Evolutionary conservation across 2,888 invertebrate genomes (phyloP).

Genomic region (Anarsia innoxiella): DNA sequence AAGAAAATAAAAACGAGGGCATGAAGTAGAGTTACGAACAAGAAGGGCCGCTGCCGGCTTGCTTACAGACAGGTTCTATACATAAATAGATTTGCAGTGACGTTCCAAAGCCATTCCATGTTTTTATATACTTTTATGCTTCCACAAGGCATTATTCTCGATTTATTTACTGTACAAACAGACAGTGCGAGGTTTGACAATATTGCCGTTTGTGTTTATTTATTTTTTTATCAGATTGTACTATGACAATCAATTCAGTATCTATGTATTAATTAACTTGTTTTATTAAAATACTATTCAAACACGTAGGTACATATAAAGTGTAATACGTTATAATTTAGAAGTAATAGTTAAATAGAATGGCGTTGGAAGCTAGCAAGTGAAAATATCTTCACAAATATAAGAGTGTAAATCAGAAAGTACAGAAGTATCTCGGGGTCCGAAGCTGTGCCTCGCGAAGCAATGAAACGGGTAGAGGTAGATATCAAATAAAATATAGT

Average conservation of each 20-base stretch:
- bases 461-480: slow-evolving; percentile 51
- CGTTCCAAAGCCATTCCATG: slow-evolving; percentile 7
- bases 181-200: too few species aligned
- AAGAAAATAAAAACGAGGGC: slow-evolving; percentile 76
- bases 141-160: background rate
- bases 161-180: too few species aligned
- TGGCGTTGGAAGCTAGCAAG: slow-evolving; percentile 42
- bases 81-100: slow-evolving; percentile 9
- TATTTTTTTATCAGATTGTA: too few species aligned
- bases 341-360: too few species aligned
- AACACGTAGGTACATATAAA: too few species aligned
- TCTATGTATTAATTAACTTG: too few species aligned
- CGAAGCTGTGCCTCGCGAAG: slow-evolving; percentile 70
- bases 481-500: slow-evolving; percentile 48
- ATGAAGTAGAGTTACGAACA: slow-evolving; percentile 65
- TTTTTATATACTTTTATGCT: too few species aligned
- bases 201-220: too few species aligned
- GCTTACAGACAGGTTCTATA: slow-evolving; percentile 16
- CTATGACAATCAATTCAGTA: too few species aligned
- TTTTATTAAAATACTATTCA: too few species aligned
- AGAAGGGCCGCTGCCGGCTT: slow-evolving; percentile 27
- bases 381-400: slow-evolving; percentile 39
- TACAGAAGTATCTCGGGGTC: slow-evolving; percentile 49
- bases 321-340: too few species aligned
- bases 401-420: slow-evolving; percentile 37